Base-by-base conservation (phyloP, 1,140 invertebrate species). In the Campoletis sonorensis region DNA sequence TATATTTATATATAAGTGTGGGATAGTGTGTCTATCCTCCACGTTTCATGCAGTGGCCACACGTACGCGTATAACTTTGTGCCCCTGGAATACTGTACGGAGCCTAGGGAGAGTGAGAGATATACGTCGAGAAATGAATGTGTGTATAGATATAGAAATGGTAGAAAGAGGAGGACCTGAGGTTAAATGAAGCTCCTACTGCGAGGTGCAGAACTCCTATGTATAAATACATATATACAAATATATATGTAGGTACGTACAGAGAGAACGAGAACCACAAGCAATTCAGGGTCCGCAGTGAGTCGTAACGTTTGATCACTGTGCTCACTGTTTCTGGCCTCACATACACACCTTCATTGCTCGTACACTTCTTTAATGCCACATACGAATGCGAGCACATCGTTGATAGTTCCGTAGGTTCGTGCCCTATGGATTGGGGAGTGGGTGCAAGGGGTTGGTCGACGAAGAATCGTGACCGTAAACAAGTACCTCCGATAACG, bases 301-400 rank as follows among this genome's bases (percentile, higher is more conserved):
- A 77, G 75, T 77, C 75, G 75, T 77, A 77, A 77, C 75, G 75
- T 77, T 77, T 77, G 75, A 77, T 77, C 75, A 77, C 75, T 77
- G 75, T 45, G 51, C 54, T 64, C 54, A 30, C 75, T 64, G 30
- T 27, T 27, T 15, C 54, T 30, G 49, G 49, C 21, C 7, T 64
- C 54, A 64, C 75, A 16, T 40, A 76, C 11, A 77, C 49, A 30
- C 7, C 21, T 58, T 15, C 18, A 27, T 40, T 8, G 18, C 54
- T 58, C 21, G 15, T n/a, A 58, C 54, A 18, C 18, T 58, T 13
- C 68, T 33, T 33, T 18, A 23, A 45, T 1, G 40, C 54, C 49
- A n/a, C n/a, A 27, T 23, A 40, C 49, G 13, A 51, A 21, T 51
- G 18, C 40, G 40, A 40, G 33, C 5, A 33, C 26, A 23, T 75